Percentiles rank a stretch among this genome's conserved stretches.
phyloP scores from a whole-genome alignment of 2,888 invertebrate species.

The Baronia brevicornis region DNA sequence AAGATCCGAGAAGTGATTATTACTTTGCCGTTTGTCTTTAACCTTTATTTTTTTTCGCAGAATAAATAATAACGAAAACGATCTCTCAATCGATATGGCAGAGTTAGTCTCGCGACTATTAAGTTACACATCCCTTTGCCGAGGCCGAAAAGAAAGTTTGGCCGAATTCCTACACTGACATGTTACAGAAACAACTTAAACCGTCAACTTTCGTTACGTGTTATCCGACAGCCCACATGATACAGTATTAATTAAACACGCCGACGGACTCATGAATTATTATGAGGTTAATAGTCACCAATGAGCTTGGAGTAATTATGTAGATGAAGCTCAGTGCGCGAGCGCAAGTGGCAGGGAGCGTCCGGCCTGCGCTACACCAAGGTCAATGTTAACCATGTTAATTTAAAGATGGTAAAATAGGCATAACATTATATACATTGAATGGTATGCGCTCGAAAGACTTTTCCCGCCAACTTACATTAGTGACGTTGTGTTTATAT shows the following conservation, averaged over 20 bases:
- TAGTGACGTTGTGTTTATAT: background rate
- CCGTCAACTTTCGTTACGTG: constrained; percentile 53
- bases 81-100: no score
- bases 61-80: no score
- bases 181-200: constrained; percentile 27
- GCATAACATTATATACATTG: constrained; percentile 11
- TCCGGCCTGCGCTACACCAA: constrained; percentile 13
- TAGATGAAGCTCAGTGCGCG: constrained; percentile 61
- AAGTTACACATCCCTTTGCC: no score
- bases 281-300: constrained; percentile 73
- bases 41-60: no score
- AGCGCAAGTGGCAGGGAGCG: constrained; percentile 38
- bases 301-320: constrained; percentile 73
- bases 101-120: no score
- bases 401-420: constrained; percentile 23
- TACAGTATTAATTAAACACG: constrained; percentile 67
- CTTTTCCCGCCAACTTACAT: background rate
- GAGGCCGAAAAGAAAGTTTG: no score
- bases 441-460: background rate
- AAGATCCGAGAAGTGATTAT: no score
- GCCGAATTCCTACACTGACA: no score
- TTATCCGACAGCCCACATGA: constrained; percentile 69
- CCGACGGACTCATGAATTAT: constrained; percentile 61
- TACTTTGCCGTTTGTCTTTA: no score
- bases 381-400: constrained; percentile 24